A percentile compares a stretch with the other conserved stretches of the same genome.
These are phyloP conservation scores for Loxodonta africana DNA, from an alignment of 2,113 vertebrate species.

Conservation along the genomic window DNA sequence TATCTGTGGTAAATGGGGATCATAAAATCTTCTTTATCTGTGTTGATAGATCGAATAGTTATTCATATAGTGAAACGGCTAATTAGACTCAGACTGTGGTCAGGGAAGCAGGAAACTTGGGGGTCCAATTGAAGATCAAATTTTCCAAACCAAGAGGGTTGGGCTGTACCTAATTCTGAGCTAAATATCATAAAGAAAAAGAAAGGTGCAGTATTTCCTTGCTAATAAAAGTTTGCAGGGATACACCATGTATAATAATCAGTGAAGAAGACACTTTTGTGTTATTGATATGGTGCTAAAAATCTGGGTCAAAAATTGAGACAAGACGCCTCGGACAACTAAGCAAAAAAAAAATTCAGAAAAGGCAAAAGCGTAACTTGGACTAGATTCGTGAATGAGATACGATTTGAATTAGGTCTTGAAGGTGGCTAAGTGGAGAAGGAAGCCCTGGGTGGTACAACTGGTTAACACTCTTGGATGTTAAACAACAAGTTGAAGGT, in stretches of 20 bases:
- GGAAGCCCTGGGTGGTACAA: not conserved
- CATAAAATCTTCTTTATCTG: slow-evolving; percentile 20
- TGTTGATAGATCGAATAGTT: not conserved
- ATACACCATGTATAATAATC: not conserved
- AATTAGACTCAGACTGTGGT: not conserved
- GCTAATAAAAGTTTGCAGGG: not conserved
- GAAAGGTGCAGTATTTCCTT: not conserved
- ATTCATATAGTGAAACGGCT: not conserved
- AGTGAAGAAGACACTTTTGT: not conserved
- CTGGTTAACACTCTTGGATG: not conserved
- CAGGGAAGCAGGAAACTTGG: not conserved
- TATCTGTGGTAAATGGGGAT: not conserved
- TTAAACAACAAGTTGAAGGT: not conserved
- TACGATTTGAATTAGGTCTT: not conserved
- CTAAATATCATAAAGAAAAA: not conserved
- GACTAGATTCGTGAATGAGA: not conserved
- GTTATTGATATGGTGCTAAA: not conserved
- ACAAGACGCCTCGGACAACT: not conserved
- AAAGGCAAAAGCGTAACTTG: not conserved
- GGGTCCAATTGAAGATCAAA: not conserved
- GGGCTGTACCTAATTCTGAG: not conserved
- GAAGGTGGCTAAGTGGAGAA: not conserved
- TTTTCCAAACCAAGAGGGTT: not conserved
- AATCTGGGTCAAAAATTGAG: not conserved
- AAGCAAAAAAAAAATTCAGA: not conserved